phyloP scores from a whole-genome alignment of 2,888 invertebrate genomes.

The Pandemis heparana region DNA sequence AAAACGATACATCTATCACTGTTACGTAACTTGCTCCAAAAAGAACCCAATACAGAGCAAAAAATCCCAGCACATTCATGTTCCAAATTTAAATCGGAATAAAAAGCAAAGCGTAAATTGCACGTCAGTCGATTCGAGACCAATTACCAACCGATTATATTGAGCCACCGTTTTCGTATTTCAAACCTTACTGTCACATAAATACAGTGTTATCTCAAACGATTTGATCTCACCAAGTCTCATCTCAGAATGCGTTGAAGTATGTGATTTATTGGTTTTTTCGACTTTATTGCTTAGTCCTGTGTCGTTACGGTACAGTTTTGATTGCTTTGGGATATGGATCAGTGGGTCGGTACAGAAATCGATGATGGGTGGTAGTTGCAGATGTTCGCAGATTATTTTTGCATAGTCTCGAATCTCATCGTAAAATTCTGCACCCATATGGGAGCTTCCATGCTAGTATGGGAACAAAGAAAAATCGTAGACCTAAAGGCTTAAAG shows the following conservation, averaged over 20 bases:
- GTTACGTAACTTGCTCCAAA: neutral
- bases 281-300: constrained; percentile 25
- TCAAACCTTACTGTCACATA: neutral
- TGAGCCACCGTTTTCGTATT: neutral
- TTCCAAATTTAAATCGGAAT: constrained; percentile 31
- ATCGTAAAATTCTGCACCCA: too few relatives aligned
- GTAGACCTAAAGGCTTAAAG: too few relatives aligned
- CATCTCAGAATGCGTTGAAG: neutral
- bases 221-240: neutral
- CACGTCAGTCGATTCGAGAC: constrained; percentile 20
- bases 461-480: too few relatives aligned
- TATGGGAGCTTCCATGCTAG: too few relatives aligned
- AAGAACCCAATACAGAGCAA: neutral
- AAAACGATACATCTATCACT: neutral
- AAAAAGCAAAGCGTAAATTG: constrained; percentile 32
- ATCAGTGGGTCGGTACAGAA: constrained; percentile 26
- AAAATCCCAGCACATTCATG: constrained; percentile 7
- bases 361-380: constrained; percentile 3
- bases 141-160: constrained; percentile 27
- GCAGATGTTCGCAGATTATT: constrained; percentile 22
- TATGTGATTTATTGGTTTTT: constrained; percentile 5
- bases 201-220: neutral
- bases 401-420: neutral
- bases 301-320: constrained; percentile 4
- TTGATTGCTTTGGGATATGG: constrained; percentile 19